These are phyloP conservation scores for Lontra canadensis DNA, from an alignment of 2,113 vertebrate genomes.

Conservation along the genomic window DNA sequence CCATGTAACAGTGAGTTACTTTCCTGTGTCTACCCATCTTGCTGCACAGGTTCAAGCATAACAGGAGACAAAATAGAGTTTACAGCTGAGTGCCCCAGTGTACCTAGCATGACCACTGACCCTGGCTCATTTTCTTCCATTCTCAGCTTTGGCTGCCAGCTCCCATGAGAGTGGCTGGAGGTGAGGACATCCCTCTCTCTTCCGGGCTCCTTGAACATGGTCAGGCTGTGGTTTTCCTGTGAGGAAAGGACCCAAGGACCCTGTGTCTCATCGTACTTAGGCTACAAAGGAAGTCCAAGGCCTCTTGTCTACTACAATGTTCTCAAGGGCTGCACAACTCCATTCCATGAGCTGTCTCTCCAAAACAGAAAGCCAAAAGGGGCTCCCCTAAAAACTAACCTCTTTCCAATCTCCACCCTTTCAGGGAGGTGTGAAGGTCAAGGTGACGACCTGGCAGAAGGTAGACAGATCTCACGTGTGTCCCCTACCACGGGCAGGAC, in stretches of 20 bases:
- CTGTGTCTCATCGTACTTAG: too few species aligned
- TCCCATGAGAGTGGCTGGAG: rapidly evolving
- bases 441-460: not conserved
- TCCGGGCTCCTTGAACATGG: not conserved
- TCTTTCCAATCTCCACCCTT: rapidly evolving
- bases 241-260: too few species aligned
- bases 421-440: not conserved
- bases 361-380: not conserved
- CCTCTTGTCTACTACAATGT: rapidly evolving
- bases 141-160: not conserved
- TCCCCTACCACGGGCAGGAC: rapidly evolving
- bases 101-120: rapidly evolving
- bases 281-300: not conserved
- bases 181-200: not conserved
- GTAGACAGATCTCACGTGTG: rapidly evolving
- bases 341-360: not conserved
- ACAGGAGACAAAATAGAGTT: rapidly evolving
- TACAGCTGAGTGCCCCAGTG: rapidly evolving
- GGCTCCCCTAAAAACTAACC: not conserved
- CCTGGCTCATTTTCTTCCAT: not conserved
- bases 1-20: rapidly evolving
- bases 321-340: not conserved
- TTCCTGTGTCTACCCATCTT: rapidly evolving
- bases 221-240: not conserved
- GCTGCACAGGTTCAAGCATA: not conserved